Conservation (phyloP, 2,113 vertebrate genomes). For the Dicrurus megarhynchus region DNA sequence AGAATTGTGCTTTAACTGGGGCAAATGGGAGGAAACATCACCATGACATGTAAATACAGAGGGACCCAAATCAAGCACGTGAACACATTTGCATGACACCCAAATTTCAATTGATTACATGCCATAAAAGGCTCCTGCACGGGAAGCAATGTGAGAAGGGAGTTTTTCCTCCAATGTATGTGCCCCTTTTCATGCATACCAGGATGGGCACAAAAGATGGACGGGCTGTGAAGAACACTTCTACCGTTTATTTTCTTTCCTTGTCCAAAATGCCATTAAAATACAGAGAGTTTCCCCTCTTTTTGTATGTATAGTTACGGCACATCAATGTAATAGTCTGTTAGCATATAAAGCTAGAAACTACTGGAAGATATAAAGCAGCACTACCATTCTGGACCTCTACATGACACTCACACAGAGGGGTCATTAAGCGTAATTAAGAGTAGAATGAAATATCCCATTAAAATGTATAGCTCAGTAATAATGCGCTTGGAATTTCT, state of each 20-base stretch:
- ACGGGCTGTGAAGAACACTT: not conserved
- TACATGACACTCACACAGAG: not conserved
- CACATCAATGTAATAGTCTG: not conserved
- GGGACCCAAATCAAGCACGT: not conserved
- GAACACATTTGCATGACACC: not conserved
- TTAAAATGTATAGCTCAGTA: not conserved
- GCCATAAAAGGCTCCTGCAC: not conserved
- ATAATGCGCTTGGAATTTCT: not conserved
- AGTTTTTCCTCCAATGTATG: not conserved
- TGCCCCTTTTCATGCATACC: not conserved
- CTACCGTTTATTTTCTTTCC: not conserved
- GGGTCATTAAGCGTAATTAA: not conserved
- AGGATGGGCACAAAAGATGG: not conserved
- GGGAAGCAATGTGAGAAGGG: not conserved
- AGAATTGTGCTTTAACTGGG: not conserved
- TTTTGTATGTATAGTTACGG: not conserved
- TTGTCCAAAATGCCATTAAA: not conserved
- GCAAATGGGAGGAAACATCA: not conserved
- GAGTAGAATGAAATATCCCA: not conserved
- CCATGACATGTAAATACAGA: not conserved
- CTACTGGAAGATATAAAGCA: not conserved
- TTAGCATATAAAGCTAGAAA: not conserved
- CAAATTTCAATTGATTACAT: not conserved
- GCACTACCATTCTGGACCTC: not conserved
- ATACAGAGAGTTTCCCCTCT: not conserved